Conservation (phyloP, 1,140 invertebrate species). For the Epicauta chinensis region DNA sequence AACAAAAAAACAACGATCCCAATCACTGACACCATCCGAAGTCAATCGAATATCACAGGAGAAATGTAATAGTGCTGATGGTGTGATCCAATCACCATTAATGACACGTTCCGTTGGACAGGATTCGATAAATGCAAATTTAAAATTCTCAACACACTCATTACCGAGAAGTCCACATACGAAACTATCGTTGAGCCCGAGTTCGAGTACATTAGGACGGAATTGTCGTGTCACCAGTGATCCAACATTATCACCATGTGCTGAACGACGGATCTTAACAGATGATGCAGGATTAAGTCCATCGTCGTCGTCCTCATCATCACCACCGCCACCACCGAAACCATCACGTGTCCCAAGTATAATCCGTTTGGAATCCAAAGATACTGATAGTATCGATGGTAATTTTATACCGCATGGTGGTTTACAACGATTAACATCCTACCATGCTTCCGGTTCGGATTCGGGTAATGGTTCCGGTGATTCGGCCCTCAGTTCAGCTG, state of each 20-base stretch:
- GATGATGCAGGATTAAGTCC: conserved; percentile 38
- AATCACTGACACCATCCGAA: conserved; percentile 58
- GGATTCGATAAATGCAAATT: conserved; percentile 33
- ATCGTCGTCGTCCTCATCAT: too few species aligned
- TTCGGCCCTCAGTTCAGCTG: conserved; percentile 62
- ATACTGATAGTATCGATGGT: conserved; percentile 30
- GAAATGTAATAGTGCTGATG: conserved; percentile 56
- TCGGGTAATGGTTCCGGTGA: conserved; percentile 83
- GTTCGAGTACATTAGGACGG: conserved; percentile 35
- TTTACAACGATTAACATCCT: conserved; percentile 52
- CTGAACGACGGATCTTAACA: conserved; percentile 37
- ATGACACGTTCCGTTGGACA: conserved; percentile 40
- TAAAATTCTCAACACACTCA: conserved; percentile 53
- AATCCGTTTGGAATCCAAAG: conserved; percentile 43
- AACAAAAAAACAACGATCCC: conserved; percentile 61
- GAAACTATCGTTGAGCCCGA: conserved; percentile 36
- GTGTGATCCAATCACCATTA: conserved; percentile 48
- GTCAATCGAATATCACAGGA: conserved; percentile 45
- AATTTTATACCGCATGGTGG: conserved; percentile 29
- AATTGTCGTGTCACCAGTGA: conserved; percentile 52
- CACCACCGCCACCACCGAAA: conserved; percentile 73
- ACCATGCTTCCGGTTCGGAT: conserved; percentile 78
- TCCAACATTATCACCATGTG: conserved; percentile 47
- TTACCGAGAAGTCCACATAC: conserved; percentile 44
- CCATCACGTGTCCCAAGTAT: conserved; percentile 56